Conservation (phyloP, 2,797 vertebrate species). For the Myotis vivesi region DNA sequence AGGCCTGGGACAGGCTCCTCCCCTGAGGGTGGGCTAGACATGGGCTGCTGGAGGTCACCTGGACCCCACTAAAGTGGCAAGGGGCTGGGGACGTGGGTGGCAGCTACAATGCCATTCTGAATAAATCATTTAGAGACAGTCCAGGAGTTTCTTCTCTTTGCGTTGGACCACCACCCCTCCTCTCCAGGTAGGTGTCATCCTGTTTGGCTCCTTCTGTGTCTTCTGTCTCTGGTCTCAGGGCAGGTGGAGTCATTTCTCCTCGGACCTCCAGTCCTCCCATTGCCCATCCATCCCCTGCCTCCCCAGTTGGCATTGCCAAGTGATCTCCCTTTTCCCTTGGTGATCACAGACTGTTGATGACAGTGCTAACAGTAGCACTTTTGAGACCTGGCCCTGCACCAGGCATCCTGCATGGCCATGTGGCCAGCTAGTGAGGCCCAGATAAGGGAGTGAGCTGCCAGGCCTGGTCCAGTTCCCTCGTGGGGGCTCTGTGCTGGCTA, state of each 20-base stretch:
- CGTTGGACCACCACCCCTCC: rapidly evolving
- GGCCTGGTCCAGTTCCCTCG: rapidly evolving
- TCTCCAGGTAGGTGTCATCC: rapidly evolving
- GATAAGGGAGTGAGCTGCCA: not conserved
- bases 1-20: not conserved
- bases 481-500: rapidly evolving
- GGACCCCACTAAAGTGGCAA: not conserved
- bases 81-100: not conserved
- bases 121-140: rapidly evolving
- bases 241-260: no score
- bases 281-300: rapidly evolving
- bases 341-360: rapidly evolving
- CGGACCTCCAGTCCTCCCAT: not conserved
- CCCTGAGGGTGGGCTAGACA: not conserved
- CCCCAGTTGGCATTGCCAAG: not conserved
- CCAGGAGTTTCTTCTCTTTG: rapidly evolving
- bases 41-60: rapidly evolving
- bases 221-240: not conserved
- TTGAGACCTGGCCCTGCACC: not conserved
- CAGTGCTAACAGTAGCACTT: rapidly evolving
- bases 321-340: not conserved
- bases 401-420: rapidly evolving
- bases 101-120: rapidly evolving
- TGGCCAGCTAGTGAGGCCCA: not conserved
- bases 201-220: not conserved